Evolutionary conservation across 1,140 invertebrate genomes (phyloP).

Genomic region (Achroia grisella): DNA sequence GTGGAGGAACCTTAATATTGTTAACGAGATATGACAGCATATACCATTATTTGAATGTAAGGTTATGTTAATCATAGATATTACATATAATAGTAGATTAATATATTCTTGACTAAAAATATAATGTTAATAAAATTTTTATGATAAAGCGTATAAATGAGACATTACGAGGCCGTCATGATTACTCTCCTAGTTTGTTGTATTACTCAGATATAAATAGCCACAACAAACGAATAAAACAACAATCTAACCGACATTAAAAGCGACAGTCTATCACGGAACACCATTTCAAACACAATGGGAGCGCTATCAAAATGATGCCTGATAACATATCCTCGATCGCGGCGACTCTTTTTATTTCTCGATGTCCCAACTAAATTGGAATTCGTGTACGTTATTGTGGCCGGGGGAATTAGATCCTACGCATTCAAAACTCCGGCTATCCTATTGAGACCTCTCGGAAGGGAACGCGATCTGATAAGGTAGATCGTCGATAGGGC

Average conservation of each 20-base stretch:
- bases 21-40: too few relatives aligned
- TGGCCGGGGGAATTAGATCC: conserved; percentile 60
- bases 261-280: conserved; percentile 22
- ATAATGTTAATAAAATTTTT: too few relatives aligned
- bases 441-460: conserved; percentile 66
- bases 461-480: conserved; percentile 71
- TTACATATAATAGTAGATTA: too few relatives aligned
- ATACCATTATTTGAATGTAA: too few relatives aligned
- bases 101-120: too few relatives aligned
- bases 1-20: too few relatives aligned
- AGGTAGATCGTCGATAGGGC: conserved; percentile 67
- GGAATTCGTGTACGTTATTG: conserved; percentile 50
- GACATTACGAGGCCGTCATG: too few relatives aligned
- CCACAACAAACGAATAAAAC: too few relatives aligned
- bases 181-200: too few relatives aligned
- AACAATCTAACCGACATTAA: conserved; percentile 7
- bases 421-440: conserved; percentile 52
- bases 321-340: conserved; percentile 38
- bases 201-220: too few relatives aligned
- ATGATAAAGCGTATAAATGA: too few relatives aligned
- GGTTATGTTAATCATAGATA: too few relatives aligned
- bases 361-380: conserved; percentile 47
- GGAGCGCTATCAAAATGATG: conserved; percentile 26
- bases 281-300: conserved; percentile 20
- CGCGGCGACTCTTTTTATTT: conserved; percentile 28